A percentile compares a stretch with the other conserved stretches of the same genome.
These are phyloP conservation scores for Halocynthia aurantium DNA, from an alignment of 23 tunicate genomes.

Conservation along the genomic window DNA sequence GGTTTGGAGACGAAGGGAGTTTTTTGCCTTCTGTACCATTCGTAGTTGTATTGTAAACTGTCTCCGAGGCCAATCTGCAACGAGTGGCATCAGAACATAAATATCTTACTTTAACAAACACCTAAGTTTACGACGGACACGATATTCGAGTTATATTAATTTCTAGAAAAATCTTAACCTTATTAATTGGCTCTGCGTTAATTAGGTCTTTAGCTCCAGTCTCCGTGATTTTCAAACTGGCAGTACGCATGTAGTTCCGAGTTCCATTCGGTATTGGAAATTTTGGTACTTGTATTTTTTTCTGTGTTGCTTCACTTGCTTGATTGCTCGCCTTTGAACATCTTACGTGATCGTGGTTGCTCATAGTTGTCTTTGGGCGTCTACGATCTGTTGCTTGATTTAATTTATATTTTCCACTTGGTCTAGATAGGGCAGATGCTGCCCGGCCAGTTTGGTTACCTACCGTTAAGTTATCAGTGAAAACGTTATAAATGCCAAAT, in stretches of 20 bases:
- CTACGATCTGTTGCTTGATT: no score
- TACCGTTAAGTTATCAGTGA: no score
- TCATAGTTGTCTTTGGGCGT: no score
- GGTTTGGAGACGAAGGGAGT: slow-evolving; percentile 12
- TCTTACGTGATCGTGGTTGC: no score
- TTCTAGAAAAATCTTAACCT: slow-evolving; percentile 21
- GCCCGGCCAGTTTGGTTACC: no score
- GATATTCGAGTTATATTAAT: neutral
- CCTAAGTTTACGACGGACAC: no score
- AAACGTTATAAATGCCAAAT: no score
- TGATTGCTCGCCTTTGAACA: no score
- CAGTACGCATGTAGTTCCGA: slow-evolving; percentile 33
- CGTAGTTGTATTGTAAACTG: slow-evolving; percentile 74
- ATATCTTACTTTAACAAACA: no score
- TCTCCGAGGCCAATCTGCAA: slow-evolving; percentile 71
- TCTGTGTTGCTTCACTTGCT: neutral
- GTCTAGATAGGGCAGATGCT: no score
- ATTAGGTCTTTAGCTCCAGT: slow-evolving; percentile 86
- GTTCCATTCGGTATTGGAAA: slow-evolving; percentile 49
- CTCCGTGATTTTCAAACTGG: slow-evolving; percentile 85
- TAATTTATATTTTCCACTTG: no score
- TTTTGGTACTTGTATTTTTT: slow-evolving; percentile 39
- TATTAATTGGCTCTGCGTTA: slow-evolving; percentile 43
- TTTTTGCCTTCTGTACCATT: slow-evolving; percentile 45
- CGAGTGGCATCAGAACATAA: no score